Percentiles rank a stretch among this genome's conserved stretches.
Evolutionary conservation across 1,140 invertebrate genomes (phyloP).

Genomic region (Cyphomyrmex costatus): DNA sequence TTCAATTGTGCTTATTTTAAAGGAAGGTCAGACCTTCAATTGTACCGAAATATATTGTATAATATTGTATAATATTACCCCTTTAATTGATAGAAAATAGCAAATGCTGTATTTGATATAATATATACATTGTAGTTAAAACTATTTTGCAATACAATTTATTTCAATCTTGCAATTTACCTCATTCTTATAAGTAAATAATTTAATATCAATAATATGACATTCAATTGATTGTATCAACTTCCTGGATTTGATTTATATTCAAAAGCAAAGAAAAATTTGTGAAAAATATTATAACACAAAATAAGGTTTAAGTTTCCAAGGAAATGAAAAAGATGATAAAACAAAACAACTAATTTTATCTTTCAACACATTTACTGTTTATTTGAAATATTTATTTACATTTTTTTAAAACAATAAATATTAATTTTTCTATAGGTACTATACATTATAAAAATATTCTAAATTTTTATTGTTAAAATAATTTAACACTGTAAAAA

Average conservation of each 20-base stretch:
- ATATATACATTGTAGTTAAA: neutral
- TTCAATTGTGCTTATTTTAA: slow-evolving; percentile 39
- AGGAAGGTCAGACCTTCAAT: slow-evolving; percentile 19
- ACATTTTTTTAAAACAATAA: neutral
- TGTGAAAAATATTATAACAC: neutral
- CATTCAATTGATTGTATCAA: neutral
- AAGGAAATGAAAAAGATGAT: neutral
- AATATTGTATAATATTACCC: neutral
- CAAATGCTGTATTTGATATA: neutral
- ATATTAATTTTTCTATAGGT: neutral
- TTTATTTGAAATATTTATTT: slow-evolving; percentile 1
- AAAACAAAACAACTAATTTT: neutral
- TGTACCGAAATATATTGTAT: neutral
- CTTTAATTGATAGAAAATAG: slow-evolving; percentile 24
- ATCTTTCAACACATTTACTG: neutral
- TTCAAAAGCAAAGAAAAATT: neutral
- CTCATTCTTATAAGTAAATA: too few relatives aligned
- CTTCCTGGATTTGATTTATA: neutral
- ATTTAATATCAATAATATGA: neutral
- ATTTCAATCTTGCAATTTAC: neutral
- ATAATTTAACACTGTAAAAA: neutral
- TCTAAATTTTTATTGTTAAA: neutral
- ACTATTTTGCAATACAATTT: neutral
- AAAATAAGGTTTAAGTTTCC: neutral
- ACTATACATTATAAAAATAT: neutral